Evolutionary conservation across 2,113 vertebrate species (phyloP).

Genomic region (Crotalus horridus): DNA sequence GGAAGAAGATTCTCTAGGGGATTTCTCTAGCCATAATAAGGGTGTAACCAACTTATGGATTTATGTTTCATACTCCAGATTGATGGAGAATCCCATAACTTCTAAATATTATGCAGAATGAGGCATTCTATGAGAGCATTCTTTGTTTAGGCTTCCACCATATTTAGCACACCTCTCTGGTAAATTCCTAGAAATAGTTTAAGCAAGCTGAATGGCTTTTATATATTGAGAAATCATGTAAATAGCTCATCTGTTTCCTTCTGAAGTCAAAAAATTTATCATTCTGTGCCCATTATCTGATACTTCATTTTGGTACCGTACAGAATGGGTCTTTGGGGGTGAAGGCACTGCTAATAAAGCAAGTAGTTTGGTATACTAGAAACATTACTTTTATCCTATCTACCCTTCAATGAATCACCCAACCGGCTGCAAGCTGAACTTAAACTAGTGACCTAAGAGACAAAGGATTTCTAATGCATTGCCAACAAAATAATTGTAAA

Average conservation of each 20-base stretch:
- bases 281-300: background rate
- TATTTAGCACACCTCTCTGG: background rate
- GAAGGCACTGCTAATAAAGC: background rate
- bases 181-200: background rate
- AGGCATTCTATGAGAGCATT: background rate
- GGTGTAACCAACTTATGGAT: background rate
- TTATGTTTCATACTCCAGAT: background rate
- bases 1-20: background rate
- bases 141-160: background rate
- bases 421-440: background rate
- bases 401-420: background rate
- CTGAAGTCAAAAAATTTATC: background rate
- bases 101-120: background rate
- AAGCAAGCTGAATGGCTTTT: background rate
- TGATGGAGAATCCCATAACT: background rate
- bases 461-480: background rate
- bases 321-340: background rate
- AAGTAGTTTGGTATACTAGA: background rate
- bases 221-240: background rate
- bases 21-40: no score
- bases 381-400: background rate
- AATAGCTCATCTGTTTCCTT: background rate
- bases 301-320: background rate
- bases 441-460: constrained; percentile 4
- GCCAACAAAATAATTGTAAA: constrained; percentile 3